Evolutionary conservation across 2,113 vertebrate species (phyloP).

Genomic region (Glareola pratincola): DNA sequence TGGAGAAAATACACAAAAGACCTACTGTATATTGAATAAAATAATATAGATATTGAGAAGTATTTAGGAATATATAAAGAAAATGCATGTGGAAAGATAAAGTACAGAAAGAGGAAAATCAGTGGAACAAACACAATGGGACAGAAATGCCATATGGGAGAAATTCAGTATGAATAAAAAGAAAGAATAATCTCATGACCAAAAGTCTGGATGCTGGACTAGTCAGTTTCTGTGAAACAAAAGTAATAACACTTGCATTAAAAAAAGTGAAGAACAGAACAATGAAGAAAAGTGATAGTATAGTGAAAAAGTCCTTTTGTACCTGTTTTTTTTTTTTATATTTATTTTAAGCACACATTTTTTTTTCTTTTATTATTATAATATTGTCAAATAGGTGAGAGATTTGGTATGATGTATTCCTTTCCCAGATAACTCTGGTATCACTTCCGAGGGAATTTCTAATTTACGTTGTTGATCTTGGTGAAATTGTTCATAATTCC

Average conservation of each 20-base stretch:
- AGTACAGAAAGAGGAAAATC: neutral
- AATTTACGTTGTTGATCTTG: neutral
- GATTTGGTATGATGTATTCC: neutral
- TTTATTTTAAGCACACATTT: accelerated
- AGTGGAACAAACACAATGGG: neutral
- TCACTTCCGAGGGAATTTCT: neutral
- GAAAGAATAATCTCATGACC: neutral
- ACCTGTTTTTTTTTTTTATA: too few species aligned
- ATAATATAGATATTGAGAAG: neutral
- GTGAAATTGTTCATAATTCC: neutral
- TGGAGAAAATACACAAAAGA: neutral
- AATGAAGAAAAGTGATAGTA: neutral
- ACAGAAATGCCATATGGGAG: neutral
- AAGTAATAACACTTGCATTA: neutral
- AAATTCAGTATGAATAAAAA: neutral
- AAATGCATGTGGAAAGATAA: neutral
- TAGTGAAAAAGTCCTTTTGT: too few species aligned
- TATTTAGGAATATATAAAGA: neutral
- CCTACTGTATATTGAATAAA: neutral
- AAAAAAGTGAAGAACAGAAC: neutral
- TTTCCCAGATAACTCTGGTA: neutral
- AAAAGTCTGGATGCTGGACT: neutral
- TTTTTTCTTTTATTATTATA: neutral
- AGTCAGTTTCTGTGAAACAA: neutral
- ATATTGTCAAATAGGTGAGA: neutral